A percentile compares a stretch with the other conserved stretches of the same genome.
These are phyloP conservation scores for Chironomus striatipennis DNA, from an alignment of 1,140 invertebrate species.

Conservation along the genomic window DNA sequence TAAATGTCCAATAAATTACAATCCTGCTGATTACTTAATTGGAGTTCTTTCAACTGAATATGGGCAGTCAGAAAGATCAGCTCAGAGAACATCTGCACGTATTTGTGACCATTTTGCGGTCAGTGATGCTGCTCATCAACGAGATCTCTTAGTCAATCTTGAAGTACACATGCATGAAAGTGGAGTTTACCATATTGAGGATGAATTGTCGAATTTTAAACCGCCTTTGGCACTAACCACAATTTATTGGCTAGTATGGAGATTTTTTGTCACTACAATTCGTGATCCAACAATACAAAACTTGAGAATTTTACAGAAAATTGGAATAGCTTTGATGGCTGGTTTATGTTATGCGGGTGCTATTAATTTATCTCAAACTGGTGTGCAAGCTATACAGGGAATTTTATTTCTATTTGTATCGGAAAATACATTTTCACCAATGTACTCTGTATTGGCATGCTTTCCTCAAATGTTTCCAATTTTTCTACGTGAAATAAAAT, in stretches of 20 bases:
- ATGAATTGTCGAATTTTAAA: slow-evolving; percentile 40
- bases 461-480: slow-evolving; percentile 72
- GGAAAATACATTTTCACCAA: slow-evolving; percentile 78
- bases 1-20: slow-evolving; percentile 71
- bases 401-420: slow-evolving; percentile 73
- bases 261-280: slow-evolving; percentile 56
- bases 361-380: slow-evolving; percentile 55
- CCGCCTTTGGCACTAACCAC: slow-evolving; percentile 52
- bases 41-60: slow-evolving; percentile 72
- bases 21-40: slow-evolving; percentile 89
- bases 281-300: slow-evolving; percentile 64
- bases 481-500: slow-evolving; percentile 65
- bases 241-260: slow-evolving; percentile 58
- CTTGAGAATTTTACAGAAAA: slow-evolving; percentile 63
- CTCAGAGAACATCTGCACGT: slow-evolving; percentile 52
- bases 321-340: slow-evolving; percentile 67
- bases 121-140: slow-evolving; percentile 63
- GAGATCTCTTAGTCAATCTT: slow-evolving; percentile 58
- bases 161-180: slow-evolving; percentile 51
- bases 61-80: slow-evolving; percentile 54
- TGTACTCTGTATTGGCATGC: slow-evolving; percentile 71
- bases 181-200: slow-evolving; percentile 37
- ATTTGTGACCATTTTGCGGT: slow-evolving; percentile 71
- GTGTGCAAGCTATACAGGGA: slow-evolving; percentile 75
- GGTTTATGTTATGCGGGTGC: slow-evolving; percentile 70